Base-by-base conservation (phyloP, 2,888 invertebrate species). In the Laspeyria flexula region DNA sequence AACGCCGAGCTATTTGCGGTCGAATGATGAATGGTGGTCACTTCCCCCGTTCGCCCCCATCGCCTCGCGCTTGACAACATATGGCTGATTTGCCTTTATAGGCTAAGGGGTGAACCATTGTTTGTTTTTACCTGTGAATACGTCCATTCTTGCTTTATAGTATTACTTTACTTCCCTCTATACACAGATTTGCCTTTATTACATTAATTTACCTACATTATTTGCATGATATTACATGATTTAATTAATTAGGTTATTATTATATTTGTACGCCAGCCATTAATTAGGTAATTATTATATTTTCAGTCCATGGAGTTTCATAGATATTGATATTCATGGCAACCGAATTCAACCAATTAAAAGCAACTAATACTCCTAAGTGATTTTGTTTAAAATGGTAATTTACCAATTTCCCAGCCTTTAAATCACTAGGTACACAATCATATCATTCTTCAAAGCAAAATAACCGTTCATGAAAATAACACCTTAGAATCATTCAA, bases 1-100 rank as follows among this genome's bases (percentile, higher is more conserved):
- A 82, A 84, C 76, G 72, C 67, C 60, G 60, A 60, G 73, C 66
- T 78, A 77, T 83, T 86, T 83, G 85, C 72, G 83, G 83, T 78
- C 61, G 71, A 73, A 76, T 88, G 88, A 88, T 89, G 85, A 83
- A 89, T 87, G 86, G 77, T 68, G 64, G 85, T 83, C 88, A 86
- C 82, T 86, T 86, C 79, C 82, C 77, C 76, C 74, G 74, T 67
- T 51, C 72, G 69, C 79, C 79, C 79, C 81, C 79, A 82, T 85
- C 80, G 42, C 45, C 23, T 35, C 45, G 74, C 67, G 70, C 71
- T 77, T 81, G 81, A 83, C 83, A 84, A 78, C 90, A 90, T 90
- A 88, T 90, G 90, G 88, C 77, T 77, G 79, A 83, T 83, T 75
- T 75, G 75, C 80, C 74, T 71, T 66, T 73, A 70, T 65, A 64